A percentile compares a stretch with the other conserved stretches of the same genome.
phyloP scores from a whole-genome alignment of 2,888 invertebrate species.

The Poecilobothrus nobilitatus region DNA sequence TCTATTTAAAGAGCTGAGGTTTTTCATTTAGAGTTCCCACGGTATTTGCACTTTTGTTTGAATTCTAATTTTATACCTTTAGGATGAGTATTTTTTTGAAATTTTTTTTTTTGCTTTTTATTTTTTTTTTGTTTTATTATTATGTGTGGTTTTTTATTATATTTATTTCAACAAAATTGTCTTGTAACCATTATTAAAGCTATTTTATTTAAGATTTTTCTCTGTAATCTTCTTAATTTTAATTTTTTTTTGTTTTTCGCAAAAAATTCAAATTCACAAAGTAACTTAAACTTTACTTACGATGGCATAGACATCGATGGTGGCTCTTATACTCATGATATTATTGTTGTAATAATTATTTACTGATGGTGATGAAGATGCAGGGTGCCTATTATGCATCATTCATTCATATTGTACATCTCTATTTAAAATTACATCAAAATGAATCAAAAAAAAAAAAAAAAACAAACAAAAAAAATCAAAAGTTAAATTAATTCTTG shows the following conservation, averaged over 20 bases:
- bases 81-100: not conserved
- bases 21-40: not conserved
- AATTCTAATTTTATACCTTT: conserved; percentile 6
- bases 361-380: too few relatives aligned
- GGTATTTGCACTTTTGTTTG: conserved; percentile 1
- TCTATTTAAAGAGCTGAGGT: not conserved
- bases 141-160: not conserved
- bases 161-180: not conserved
- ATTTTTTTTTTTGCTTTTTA: not conserved
- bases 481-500: too few relatives aligned
- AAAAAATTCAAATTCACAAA: not conserved
- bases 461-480: too few relatives aligned
- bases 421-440: too few relatives aligned
- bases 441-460: too few relatives aligned
- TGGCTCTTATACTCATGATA: not conserved
- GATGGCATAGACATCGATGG: not conserved
- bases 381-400: too few relatives aligned
- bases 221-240: not conserved
- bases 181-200: conserved; percentile 1
- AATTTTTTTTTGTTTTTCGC: not conserved
- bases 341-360: too few relatives aligned
- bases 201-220: not conserved
- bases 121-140: not conserved
- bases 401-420: too few relatives aligned
- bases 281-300: not conserved